These are phyloP conservation scores for Drosophila nigrodunni DNA, from an alignment of 1,140 invertebrate species.

Conservation along the genomic window DNA sequence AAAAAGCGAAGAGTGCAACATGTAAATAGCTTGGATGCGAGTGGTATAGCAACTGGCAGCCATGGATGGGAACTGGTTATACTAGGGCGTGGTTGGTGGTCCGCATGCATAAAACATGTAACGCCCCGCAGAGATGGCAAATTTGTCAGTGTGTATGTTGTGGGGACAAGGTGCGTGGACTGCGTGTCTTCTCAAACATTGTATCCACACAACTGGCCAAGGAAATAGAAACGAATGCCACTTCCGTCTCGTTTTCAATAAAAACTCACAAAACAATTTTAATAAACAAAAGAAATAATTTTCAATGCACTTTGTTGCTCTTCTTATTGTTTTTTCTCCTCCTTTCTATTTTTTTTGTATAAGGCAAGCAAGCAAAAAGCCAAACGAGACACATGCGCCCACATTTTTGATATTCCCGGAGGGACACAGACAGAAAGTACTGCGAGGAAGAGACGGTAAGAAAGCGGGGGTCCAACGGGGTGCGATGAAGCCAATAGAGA, in stretches of 20 bases:
- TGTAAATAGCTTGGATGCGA: slow-evolving; percentile 52
- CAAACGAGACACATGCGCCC: slow-evolving; percentile 44
- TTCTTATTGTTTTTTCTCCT: not conserved
- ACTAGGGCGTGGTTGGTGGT: slow-evolving; percentile 10
- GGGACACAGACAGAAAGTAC: not conserved
- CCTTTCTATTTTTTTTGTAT: not conserved
- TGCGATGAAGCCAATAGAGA: not conserved
- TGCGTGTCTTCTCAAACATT: not conserved
- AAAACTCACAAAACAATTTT: slow-evolving; percentile 50
- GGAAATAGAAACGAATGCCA: not conserved
- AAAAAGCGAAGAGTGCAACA: slow-evolving; percentile 47
- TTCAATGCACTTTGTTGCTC: slow-evolving; percentile 51
- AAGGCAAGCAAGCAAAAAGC: slow-evolving; percentile 12
- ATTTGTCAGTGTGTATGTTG: slow-evolving; percentile 25
- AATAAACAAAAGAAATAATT: slow-evolving; percentile 56
- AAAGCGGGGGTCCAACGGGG: not conserved
- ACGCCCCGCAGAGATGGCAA: slow-evolving; percentile 23
- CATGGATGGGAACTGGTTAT: slow-evolving; percentile 16
- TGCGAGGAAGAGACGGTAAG: not conserved
- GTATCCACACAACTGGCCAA: slow-evolving; percentile 13
- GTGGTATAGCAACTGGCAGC: slow-evolving; percentile 14
- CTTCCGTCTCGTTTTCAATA: slow-evolving; percentile 42
- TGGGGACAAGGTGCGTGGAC: slow-evolving; percentile 12
- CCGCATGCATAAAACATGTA: slow-evolving; percentile 44
- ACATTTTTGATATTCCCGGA: slow-evolving; percentile 28